Conservation (phyloP, 2,797 vertebrate species). For the Podarcis siculus region DNA sequence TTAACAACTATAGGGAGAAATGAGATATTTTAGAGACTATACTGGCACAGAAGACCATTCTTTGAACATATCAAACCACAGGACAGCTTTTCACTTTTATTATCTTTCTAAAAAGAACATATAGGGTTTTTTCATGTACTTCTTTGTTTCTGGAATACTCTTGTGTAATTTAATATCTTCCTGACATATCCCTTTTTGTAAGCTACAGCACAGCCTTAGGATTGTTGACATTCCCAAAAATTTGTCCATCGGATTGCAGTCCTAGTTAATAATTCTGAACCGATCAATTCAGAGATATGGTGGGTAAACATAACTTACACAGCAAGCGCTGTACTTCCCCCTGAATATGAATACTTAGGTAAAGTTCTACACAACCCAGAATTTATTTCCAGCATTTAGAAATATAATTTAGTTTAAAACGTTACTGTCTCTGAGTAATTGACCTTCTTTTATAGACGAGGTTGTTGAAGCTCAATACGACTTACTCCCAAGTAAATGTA, state of each 20-base stretch:
- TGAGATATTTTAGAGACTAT: background rate
- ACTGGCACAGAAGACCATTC: background rate
- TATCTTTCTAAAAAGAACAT: background rate
- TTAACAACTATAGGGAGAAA: background rate
- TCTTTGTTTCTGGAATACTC: background rate
- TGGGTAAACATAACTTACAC: background rate
- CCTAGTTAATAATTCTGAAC: background rate
- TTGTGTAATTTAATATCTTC: background rate
- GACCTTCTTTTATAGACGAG: background rate
- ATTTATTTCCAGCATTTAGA: background rate
- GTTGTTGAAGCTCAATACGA: background rate
- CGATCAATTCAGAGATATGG: background rate
- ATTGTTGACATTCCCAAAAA: background rate
- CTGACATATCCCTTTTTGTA: background rate
- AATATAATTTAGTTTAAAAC: background rate
- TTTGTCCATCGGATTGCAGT: background rate
- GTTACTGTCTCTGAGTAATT: too few relatives aligned
- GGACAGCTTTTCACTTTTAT: background rate
- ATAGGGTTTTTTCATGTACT: background rate
- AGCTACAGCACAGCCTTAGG: background rate
- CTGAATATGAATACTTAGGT: background rate
- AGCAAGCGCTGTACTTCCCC: background rate
- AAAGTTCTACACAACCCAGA: background rate
- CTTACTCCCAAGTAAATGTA: background rate
- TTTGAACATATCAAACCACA: background rate